These are phyloP conservation scores for Corythoichthys intestinalis DNA, from an alignment of 2,113 vertebrate genomes.

Conservation along the genomic window DNA sequence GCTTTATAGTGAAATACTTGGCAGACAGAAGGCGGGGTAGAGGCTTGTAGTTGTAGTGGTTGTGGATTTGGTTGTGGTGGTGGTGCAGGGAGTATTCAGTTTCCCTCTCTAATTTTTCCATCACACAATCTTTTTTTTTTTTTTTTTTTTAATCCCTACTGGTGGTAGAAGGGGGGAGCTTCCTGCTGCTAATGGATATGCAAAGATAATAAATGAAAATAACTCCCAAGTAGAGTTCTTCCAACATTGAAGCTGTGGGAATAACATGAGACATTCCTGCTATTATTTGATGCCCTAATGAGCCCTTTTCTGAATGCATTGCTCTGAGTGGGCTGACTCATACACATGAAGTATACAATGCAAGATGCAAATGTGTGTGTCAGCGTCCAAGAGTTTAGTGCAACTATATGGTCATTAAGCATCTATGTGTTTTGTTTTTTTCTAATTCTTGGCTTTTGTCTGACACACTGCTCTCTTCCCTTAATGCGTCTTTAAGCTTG, in stretches of 20 bases:
- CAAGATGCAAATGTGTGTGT: slow-evolving; percentile 18
- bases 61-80: not conserved
- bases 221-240: slow-evolving; percentile 44
- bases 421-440: slow-evolving; percentile 52
- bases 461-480: slow-evolving; percentile 77
- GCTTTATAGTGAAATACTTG: slow-evolving; percentile 54
- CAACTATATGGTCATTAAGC: slow-evolving; percentile 41
- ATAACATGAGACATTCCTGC: slow-evolving; percentile 17
- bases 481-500: slow-evolving; percentile 88
- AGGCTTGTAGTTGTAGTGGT: slow-evolving; percentile 2
- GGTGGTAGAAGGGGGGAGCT: slow-evolving; percentile 6
- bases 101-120: slow-evolving; percentile 41
- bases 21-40: slow-evolving; percentile 25
- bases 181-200: slow-evolving; percentile 17
- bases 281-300: slow-evolving; percentile 35
- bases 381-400: slow-evolving; percentile 15
- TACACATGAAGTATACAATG: slow-evolving; percentile 13
- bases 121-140: not conserved
- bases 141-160: slow-evolving; percentile 15
- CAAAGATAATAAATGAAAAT: slow-evolving; percentile 51
- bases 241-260: slow-evolving; percentile 19
- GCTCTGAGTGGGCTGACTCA: slow-evolving; percentile 12
- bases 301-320: slow-evolving; percentile 29
- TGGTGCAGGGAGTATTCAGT: not conserved
- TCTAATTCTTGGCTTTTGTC: slow-evolving; percentile 64